Evolutionary conservation across 1,140 invertebrate species (phyloP).

Genomic region (Cydia splendana): DNA sequence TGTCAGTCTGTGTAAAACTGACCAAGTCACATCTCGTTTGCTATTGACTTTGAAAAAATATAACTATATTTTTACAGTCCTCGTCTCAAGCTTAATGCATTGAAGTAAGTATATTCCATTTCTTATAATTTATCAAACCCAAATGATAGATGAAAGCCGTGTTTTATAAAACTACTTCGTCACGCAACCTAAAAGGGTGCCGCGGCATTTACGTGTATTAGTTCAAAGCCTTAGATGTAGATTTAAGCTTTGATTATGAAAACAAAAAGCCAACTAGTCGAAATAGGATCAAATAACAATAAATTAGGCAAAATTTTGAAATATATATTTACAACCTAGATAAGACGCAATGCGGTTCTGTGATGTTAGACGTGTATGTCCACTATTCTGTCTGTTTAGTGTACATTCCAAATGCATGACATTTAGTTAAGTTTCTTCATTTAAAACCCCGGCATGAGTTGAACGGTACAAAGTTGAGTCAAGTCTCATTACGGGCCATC

Average conservation of each 20-base stretch:
- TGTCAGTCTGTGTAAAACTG: no score
- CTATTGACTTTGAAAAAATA: no score
- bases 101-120: background rate
- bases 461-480: conserved; percentile 36
- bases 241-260: background rate
- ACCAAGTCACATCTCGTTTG: no score
- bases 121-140: background rate
- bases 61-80: no score
- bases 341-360: background rate
- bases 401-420: background rate
- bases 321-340: no score
- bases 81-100: background rate
- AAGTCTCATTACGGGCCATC: conserved; percentile 48
- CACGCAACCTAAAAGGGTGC: conserved; percentile 16
- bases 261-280: background rate
- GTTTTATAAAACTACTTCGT: background rate
- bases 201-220: conserved; percentile 5
- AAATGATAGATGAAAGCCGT: conserved; percentile 15
- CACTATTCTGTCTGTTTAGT: background rate
- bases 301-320: background rate
- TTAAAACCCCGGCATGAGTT: conserved; percentile 19
- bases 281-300: background rate
- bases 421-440: conserved; percentile 4
- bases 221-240: conserved; percentile 6
- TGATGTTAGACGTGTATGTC: background rate